phyloP scores from a whole-genome alignment of 2,888 invertebrate species.

The Poecilus cupreus region DNA sequence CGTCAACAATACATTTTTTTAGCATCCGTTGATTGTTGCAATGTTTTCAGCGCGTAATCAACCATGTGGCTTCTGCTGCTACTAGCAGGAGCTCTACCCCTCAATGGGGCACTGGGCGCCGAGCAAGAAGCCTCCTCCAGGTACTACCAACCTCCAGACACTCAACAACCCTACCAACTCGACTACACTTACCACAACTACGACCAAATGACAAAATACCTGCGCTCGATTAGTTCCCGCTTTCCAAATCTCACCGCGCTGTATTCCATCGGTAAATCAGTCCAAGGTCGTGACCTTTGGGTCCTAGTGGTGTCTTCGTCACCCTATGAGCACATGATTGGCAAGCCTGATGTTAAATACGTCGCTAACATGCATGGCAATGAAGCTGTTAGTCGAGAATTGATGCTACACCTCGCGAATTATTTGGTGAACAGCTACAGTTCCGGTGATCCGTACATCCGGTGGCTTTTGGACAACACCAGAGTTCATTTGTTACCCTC shows the following conservation, averaged over 20 bases:
- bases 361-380: constrained; percentile 98
- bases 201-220: constrained; percentile 87
- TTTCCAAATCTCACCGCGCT: constrained; percentile 92
- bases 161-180: constrained; percentile 70
- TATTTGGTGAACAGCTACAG: constrained; percentile 89
- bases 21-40: not conserved
- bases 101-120: not conserved
- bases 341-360: constrained; percentile 98
- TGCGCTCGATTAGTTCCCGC: constrained; percentile 85
- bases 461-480: constrained; percentile 94
- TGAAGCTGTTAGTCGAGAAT: constrained; percentile 95
- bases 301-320: constrained; percentile 94
- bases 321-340: constrained; percentile 93
- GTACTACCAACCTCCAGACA: constrained; percentile 19
- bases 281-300: constrained; percentile 96
- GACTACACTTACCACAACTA: constrained; percentile 93
- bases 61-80: not conserved
- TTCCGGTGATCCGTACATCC: constrained; percentile 90
- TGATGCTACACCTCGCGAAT: constrained; percentile 93
- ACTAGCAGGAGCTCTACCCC: not conserved
- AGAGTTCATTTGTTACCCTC: constrained; percentile 97
- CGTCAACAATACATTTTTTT: too few species aligned
- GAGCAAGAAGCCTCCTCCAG: not conserved
- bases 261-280: constrained; percentile 95
- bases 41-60: too few species aligned